phyloP scores from a whole-genome alignment of 2,113 vertebrate genomes.

The Formicarius rufipectus region DNA sequence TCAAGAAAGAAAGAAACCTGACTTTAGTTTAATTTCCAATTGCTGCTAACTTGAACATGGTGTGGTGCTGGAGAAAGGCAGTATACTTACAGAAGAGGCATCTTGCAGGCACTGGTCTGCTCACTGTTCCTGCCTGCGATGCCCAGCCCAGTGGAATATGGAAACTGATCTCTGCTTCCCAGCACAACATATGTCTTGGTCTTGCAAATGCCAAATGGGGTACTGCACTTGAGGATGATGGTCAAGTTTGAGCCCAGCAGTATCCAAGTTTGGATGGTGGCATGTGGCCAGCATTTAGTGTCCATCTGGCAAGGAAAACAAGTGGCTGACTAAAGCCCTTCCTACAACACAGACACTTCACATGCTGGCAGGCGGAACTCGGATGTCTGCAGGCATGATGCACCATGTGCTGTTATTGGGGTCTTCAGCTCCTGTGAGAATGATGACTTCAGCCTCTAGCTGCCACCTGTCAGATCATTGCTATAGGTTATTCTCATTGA shows the following conservation, averaged over 20 bases:
- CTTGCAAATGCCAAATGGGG: not conserved
- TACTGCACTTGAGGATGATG: not conserved
- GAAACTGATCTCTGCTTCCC: not conserved
- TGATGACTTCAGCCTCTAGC: not conserved
- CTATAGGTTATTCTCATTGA: not conserved
- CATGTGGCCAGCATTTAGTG: not conserved
- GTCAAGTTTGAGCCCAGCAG: not conserved
- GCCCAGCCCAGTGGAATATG: not conserved
- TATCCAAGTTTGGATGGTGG: not conserved
- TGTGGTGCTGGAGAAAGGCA: not conserved
- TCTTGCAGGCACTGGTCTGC: not conserved
- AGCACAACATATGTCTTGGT: not conserved
- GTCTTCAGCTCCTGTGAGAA: not conserved
- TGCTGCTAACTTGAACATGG: not conserved
- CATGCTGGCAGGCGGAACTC: not conserved
- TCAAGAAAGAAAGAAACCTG: not conserved
- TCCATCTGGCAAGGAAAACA: not conserved
- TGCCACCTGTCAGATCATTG: not conserved
- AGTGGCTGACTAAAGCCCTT: not conserved
- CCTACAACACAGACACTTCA: not conserved
- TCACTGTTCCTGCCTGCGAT: accelerated
- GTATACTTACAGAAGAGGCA: not conserved
- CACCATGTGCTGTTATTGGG: accelerated
- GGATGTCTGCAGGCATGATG: not conserved
- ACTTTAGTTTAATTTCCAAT: not conserved